Evolutionary conservation across 2,888 invertebrate genomes (phyloP).

Genomic region (Dryococelus australis): DNA sequence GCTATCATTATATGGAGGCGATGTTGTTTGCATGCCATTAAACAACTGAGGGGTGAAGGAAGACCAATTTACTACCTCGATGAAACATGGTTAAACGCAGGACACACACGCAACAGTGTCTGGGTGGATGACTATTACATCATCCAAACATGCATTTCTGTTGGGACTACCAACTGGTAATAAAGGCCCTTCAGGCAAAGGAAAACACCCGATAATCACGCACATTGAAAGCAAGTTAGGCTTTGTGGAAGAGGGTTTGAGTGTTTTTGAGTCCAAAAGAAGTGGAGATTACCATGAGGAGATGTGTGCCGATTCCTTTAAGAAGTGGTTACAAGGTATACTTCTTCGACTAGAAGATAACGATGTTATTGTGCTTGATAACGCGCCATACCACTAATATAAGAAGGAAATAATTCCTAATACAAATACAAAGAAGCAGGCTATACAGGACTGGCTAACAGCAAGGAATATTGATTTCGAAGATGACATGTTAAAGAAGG

Average conservation of each 20-base stretch:
- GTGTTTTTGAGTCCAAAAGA: constrained; percentile 41
- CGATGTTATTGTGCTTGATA: not conserved
- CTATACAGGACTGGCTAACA: constrained; percentile 17
- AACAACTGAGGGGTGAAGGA: not conserved
- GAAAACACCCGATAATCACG: too few species aligned
- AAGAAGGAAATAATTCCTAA: not conserved
- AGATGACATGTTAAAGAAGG: too few species aligned
- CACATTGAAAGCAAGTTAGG: too few species aligned
- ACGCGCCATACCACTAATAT: not conserved
- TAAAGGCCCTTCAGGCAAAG: too few species aligned
- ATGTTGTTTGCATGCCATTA: too few species aligned
- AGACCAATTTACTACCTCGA: constrained; percentile 51
- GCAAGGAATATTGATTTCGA: too few species aligned
- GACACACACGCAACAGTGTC: not conserved
- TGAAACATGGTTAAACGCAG: too few species aligned
- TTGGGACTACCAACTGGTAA: not conserved
- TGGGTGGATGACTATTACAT: constrained; percentile 23
- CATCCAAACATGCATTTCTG: constrained; percentile 27
- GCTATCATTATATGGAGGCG: too few species aligned
- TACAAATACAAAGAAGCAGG: not conserved
- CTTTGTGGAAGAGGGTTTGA: too few species aligned
- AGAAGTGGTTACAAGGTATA: constrained; percentile 30
- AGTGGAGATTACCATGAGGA: constrained; percentile 43
- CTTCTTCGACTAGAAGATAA: constrained; percentile 4
- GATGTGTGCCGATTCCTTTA: constrained; percentile 45